These are phyloP conservation scores for Palythoa grandis DNA, from an alignment of 92 coral and sea anemone species.

Conservation along the genomic window DNA sequence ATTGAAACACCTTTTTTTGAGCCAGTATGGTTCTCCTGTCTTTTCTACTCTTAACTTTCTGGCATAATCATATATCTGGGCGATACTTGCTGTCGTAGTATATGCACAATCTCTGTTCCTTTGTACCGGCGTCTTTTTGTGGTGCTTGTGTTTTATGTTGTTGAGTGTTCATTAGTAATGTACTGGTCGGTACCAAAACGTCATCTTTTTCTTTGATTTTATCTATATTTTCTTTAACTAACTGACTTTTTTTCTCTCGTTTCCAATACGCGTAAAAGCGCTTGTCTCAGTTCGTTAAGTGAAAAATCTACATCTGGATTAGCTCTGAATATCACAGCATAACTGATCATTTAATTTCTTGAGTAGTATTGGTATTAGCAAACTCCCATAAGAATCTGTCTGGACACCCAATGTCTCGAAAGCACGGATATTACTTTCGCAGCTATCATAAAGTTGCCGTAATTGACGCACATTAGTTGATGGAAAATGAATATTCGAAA, in stretches of 20 bases:
- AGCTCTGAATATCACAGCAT: neutral
- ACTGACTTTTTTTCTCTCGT: too few species aligned
- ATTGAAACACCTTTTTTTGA: neutral
- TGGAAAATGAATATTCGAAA: neutral
- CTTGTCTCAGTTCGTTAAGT: neutral
- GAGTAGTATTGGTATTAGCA: neutral
- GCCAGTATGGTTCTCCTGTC: constrained; percentile 5
- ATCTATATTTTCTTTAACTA: too few species aligned
- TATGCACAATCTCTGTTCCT: neutral
- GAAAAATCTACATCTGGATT: too few species aligned
- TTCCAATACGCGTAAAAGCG: neutral
- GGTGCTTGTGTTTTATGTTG: neutral
- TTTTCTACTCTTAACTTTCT: neutral
- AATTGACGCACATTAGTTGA: neutral
- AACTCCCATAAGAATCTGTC: neutral
- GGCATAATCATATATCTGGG: neutral
- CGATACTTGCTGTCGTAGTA: neutral
- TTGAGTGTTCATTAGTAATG: neutral
- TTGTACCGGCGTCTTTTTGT: constrained; percentile 4
- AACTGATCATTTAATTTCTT: neutral
- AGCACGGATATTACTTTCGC: constrained; percentile 4
- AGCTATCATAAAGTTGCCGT: neutral
- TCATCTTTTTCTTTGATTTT: neutral
- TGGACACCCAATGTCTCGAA: constrained; percentile 3
- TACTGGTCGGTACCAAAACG: neutral